Evolutionary conservation across 30 jellyfish, hydroid and myxozoan species (phyloP).

Genomic region (Aurelia coerulea): DNA sequence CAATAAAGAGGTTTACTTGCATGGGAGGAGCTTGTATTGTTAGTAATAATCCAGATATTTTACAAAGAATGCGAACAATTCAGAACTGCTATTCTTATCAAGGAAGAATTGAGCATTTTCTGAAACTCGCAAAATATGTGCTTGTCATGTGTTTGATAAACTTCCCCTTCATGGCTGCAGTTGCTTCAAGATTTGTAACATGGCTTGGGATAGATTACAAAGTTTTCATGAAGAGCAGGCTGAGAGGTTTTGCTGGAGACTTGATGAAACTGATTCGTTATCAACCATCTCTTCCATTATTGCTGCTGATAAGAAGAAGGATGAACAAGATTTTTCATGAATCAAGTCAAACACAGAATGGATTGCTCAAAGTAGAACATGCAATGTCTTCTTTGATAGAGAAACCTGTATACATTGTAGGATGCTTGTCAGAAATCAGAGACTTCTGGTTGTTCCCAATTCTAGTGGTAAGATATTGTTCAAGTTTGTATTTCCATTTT

Average conservation of each 20-base stretch:
- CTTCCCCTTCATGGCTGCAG: conserved; percentile 32
- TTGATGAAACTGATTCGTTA: conserved; percentile 37
- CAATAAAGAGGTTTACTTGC: conserved; percentile 57
- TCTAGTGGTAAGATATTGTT: conserved; percentile 55
- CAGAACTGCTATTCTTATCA: conserved; percentile 32
- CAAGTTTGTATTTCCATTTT: background rate
- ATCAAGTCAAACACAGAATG: background rate
- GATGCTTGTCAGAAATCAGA: conserved; percentile 51
- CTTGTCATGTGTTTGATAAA: conserved; percentile 21
- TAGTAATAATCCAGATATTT: conserved; percentile 8
- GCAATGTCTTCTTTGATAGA: conserved; percentile 26
- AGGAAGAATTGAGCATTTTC: conserved; percentile 27
- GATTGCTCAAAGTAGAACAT: conserved; percentile 27
- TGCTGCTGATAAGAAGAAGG: conserved; percentile 35
- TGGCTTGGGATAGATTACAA: conserved; percentile 42
- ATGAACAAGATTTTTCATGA: conserved; percentile 1
- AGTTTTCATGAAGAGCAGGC: conserved; percentile 12
- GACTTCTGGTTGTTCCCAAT: conserved; percentile 77
- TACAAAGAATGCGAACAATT: conserved; percentile 32
- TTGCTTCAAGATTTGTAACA: conserved; percentile 4
- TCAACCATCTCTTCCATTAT: conserved; percentile 57
- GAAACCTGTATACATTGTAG: conserved; percentile 49
- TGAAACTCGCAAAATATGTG: conserved; percentile 22
- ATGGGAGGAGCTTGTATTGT: conserved; percentile 70
- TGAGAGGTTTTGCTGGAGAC: conserved; percentile 40